These are phyloP conservation scores for Chelidonichthys spinosus DNA, from an alignment of 2,797 vertebrate species.

Conservation along the genomic window DNA sequence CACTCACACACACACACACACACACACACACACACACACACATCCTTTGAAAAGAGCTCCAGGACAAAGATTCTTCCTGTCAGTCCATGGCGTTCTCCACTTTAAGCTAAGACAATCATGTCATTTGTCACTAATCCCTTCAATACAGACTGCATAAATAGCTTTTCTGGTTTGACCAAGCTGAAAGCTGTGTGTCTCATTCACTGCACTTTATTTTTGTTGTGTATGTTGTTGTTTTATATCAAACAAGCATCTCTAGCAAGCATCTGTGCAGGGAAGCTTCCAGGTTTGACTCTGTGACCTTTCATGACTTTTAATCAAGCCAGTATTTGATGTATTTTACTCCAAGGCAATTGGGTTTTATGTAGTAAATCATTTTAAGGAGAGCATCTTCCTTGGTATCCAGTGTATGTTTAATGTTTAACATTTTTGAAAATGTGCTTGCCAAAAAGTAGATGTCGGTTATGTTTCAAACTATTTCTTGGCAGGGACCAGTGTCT, in stretches of 20 bases:
- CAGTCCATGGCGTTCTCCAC: background rate
- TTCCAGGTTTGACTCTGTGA: conserved; percentile 18
- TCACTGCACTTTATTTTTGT: background rate
- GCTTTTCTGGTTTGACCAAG: background rate
- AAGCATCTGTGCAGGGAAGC: conserved; percentile 11
- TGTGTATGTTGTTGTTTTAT: background rate
- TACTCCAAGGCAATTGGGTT: background rate
- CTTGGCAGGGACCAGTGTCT: background rate
- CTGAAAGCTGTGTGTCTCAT: background rate
- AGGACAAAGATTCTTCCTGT: conserved; percentile 42
- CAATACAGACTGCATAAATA: background rate
- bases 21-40: no score
- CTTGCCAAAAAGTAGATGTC: background rate
- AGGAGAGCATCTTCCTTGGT: background rate
- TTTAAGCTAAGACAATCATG: background rate
- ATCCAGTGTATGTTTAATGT: background rate
- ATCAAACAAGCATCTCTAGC: conserved; percentile 25
- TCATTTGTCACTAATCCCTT: conserved; percentile 15
- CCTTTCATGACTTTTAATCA: background rate
- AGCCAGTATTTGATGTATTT: background rate
- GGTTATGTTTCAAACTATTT: background rate
- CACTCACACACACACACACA: no score
- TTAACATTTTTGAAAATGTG: background rate
- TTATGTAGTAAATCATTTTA: background rate
- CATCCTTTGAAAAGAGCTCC: conserved; percentile 27